phyloP scores from a whole-genome alignment of 2,113 vertebrate genomes.

The Felis chaus region DNA sequence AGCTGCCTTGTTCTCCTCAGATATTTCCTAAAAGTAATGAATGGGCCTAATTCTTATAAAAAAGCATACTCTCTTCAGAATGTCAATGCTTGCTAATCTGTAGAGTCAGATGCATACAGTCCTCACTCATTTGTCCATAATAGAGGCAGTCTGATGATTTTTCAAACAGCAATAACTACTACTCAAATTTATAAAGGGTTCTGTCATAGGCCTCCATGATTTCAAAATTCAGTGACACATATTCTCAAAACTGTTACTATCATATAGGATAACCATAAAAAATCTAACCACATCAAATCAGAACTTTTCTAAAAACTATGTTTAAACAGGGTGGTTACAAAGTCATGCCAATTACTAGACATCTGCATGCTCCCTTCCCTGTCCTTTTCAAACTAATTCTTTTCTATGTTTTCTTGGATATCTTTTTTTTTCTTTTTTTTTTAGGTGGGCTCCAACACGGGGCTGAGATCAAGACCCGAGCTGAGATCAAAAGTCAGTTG shows the following conservation, averaged over 20 bases:
- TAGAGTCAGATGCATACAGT: background rate
- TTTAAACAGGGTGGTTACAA: background rate
- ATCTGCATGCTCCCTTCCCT: background rate
- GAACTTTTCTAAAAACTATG: background rate
- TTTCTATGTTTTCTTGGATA: background rate
- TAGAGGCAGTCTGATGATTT: background rate
- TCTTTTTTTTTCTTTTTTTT: background rate
- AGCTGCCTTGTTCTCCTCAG: background rate
- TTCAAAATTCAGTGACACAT: background rate
- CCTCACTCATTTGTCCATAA: background rate
- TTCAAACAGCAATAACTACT: background rate
- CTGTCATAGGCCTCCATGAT: background rate
- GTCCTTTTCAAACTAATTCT: background rate
- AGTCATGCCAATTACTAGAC: background rate
- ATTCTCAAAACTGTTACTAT: background rate
- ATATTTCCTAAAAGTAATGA: background rate
- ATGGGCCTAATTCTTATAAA: background rate
- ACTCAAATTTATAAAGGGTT: background rate
- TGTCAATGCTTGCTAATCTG: background rate
- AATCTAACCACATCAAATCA: background rate
- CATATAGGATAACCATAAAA: background rate
- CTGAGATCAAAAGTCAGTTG: too few relatives aligned
- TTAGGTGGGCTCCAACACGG: too few relatives aligned
- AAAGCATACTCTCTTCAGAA: background rate
- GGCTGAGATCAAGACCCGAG: too few relatives aligned